These are phyloP conservation scores for Cynaeus angustus DNA, from an alignment of 2,888 invertebrate genomes.

Conservation along the genomic window DNA sequence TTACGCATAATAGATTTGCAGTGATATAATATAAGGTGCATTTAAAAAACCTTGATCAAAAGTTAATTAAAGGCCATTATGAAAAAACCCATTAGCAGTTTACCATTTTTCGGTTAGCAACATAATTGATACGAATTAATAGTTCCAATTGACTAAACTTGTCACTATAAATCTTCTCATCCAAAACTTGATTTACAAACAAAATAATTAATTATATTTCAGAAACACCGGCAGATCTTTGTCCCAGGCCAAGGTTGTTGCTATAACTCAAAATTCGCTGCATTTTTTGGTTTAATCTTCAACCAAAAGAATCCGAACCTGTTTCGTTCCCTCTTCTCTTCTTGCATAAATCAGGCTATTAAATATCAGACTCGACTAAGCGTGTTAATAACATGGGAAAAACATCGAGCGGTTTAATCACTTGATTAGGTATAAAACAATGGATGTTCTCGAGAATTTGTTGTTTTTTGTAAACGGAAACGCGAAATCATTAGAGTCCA, in stretches of 20 bases:
- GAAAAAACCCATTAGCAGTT: not conserved
- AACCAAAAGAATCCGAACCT: conserved; percentile 9
- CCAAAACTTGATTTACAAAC: conserved; percentile 27
- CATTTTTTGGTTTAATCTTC: conserved; percentile 9
- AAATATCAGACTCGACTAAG: not conserved
- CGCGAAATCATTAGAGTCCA: not conserved
- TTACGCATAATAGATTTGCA: conserved; percentile 19
- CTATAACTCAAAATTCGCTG: not conserved
- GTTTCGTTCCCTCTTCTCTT: not conserved
- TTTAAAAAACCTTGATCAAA: conserved; percentile 13
- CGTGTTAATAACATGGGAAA: not conserved
- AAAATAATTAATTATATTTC: not conserved
- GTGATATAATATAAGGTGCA: conserved; percentile 26
- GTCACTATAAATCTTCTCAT: no score
- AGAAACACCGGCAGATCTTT: not conserved
- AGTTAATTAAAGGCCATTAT: conserved; percentile 19
- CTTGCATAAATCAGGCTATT: not conserved
- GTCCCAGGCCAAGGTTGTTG: conserved; percentile 19
- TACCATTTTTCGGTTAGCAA: not conserved
- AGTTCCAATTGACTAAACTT: not conserved
- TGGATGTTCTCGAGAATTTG: conserved; percentile 5
- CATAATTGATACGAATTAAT: not conserved
- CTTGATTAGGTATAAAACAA: not conserved
- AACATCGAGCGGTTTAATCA: not conserved
- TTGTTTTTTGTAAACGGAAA: conserved; percentile 22